These are phyloP conservation scores for Papilio dardanus DNA, from an alignment of 1,140 invertebrate genomes.

Conservation along the genomic window DNA sequence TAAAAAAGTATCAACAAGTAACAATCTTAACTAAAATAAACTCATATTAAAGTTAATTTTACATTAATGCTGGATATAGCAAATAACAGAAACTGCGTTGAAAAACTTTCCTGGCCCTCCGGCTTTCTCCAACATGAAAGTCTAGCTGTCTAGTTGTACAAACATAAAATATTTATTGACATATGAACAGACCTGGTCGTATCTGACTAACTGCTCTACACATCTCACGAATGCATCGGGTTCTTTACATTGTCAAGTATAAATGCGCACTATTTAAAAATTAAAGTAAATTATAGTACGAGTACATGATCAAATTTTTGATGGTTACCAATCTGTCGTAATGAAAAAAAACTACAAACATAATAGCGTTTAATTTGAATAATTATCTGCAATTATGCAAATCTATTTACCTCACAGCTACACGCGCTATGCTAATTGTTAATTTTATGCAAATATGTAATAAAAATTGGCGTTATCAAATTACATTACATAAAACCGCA, in stretches of 20 bases:
- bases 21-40: background rate
- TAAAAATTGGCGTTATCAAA: background rate
- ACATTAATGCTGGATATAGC: background rate
- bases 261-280: background rate
- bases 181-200: background rate
- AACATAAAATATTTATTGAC: background rate
- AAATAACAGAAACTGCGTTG: background rate
- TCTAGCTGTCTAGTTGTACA: background rate
- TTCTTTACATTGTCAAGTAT: background rate
- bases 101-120: background rate
- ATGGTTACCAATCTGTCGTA: background rate
- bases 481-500: constrained; percentile 9
- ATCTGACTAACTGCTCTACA: background rate
- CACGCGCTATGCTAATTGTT: background rate
- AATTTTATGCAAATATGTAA: background rate
- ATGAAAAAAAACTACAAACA: background rate
- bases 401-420: background rate
- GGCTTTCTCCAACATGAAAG: background rate
- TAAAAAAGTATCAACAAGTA: background rate
- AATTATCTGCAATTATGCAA: background rate
- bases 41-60: background rate
- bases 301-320: no score
- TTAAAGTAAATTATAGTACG: background rate
- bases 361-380: constrained; percentile 3
- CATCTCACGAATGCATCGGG: background rate